Evolutionary conservation across 2,797 vertebrate species (phyloP).

Genomic region (Melopsittacus undulatus): DNA sequence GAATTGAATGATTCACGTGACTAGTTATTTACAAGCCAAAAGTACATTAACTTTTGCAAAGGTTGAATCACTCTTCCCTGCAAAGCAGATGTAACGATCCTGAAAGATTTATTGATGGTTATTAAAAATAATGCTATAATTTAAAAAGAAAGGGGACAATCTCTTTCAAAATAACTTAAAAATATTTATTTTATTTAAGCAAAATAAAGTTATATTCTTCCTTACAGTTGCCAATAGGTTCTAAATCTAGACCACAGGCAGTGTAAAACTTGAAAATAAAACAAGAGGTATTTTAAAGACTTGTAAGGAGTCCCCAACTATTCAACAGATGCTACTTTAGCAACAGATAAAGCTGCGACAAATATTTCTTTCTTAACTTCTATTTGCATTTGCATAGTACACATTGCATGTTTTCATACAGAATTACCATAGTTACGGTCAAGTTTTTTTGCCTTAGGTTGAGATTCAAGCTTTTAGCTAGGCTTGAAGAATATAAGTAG

Average conservation of each 20-base stretch:
- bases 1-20: slow-evolving; percentile 58
- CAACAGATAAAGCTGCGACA: neutral
- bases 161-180: neutral
- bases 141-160: neutral
- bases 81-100: slow-evolving; percentile 50
- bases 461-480: neutral
- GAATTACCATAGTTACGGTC: neutral
- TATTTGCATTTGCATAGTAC: neutral
- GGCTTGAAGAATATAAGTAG: neutral
- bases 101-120: slow-evolving; percentile 40
- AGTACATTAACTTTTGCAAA: slow-evolving; percentile 52
- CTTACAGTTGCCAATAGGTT: neutral
- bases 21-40: slow-evolving; percentile 38
- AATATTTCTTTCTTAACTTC: neutral
- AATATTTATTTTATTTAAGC: neutral
- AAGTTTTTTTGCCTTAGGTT: neutral
- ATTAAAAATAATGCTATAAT: slow-evolving; percentile 35
- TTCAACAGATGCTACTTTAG: neutral
- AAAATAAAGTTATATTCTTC: neutral
- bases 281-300: neutral
- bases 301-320: neutral
- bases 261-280: slow-evolving; percentile 11
- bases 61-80: slow-evolving; percentile 60
- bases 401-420: neutral
- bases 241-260: neutral